These are phyloP conservation scores for Agrochola lychnidis DNA, from an alignment of 2,888 invertebrate genomes.

Conservation along the genomic window DNA sequence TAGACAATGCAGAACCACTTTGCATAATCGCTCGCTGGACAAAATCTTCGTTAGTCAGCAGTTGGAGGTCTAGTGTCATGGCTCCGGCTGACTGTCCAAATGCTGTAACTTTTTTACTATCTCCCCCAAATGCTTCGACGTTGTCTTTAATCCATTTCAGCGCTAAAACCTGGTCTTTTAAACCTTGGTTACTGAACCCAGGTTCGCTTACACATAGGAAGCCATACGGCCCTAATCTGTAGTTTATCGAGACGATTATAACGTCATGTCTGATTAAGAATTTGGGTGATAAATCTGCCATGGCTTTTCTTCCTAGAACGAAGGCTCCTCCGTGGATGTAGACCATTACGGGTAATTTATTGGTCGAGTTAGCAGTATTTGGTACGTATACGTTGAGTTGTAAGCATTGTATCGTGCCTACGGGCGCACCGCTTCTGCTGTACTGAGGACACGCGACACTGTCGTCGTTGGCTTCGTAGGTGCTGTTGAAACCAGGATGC, in stretches of 20 bases:
- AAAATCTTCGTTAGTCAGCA: constrained; percentile 35
- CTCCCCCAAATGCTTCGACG: constrained; percentile 54
- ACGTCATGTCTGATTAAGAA: constrained; percentile 45
- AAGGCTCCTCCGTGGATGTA: constrained; percentile 55
- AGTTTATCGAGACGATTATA: constrained; percentile 52
- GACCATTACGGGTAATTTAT: constrained; percentile 55
- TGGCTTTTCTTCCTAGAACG: constrained; percentile 23
- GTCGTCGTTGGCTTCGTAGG: constrained; percentile 46
- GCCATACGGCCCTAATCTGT: constrained; percentile 58
- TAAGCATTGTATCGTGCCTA: constrained; percentile 51
- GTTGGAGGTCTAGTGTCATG: constrained; percentile 45
- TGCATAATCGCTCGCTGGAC: constrained; percentile 53
- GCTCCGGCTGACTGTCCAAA: constrained; percentile 57
- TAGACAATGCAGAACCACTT: constrained; percentile 50
- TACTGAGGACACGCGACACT: constrained; percentile 46
- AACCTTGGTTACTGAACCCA: constrained; percentile 54
- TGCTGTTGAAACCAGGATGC: constrained; percentile 45
- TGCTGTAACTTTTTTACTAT: constrained; percentile 35
- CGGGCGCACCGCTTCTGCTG: not conserved
- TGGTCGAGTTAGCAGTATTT: constrained; percentile 19
- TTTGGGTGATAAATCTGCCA: constrained; percentile 27
- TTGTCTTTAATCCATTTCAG: constrained; percentile 56
- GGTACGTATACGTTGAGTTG: constrained; percentile 60
- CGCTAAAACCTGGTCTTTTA: constrained; percentile 56
- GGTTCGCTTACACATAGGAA: constrained; percentile 53